Percentiles rank a stretch among this genome's conserved stretches.
Evolutionary conservation across 2,888 invertebrate species (phyloP).

Genomic region (Drosophila anomelani): DNA sequence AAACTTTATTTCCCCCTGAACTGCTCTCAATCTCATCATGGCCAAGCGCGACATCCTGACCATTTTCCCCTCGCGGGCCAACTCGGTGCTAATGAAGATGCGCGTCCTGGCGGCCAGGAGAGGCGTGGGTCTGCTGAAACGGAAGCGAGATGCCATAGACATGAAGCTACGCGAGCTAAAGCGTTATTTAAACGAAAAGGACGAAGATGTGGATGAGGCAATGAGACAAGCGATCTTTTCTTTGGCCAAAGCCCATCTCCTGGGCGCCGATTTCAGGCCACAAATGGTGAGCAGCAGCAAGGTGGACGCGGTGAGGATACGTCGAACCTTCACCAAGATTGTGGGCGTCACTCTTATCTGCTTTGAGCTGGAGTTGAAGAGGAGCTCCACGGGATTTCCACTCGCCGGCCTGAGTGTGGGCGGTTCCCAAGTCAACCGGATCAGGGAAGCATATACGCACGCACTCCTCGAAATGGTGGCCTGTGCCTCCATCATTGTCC

Average conservation of each 20-base stretch:
- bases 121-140: conserved; percentile 73
- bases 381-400: conserved; percentile 40
- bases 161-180: conserved; percentile 70
- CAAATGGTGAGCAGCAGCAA: conserved; percentile 52
- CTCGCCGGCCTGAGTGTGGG: conserved; percentile 76
- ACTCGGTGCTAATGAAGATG: conserved; percentile 71
- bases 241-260: conserved; percentile 75
- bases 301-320: conserved; percentile 54
- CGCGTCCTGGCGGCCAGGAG: conserved; percentile 68
- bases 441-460: conserved; percentile 62
- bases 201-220: conserved; percentile 33
- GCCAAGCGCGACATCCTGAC: conserved; percentile 56
- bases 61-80: conserved; percentile 79
- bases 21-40: conserved; percentile 39
- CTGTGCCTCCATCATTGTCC: conserved; percentile 69
- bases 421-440: conserved; percentile 70
- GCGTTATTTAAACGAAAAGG: conserved; percentile 32
- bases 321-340: conserved; percentile 56
- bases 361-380: conserved; percentile 56
- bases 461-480: conserved; percentile 59
- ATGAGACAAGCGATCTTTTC: conserved; percentile 75
- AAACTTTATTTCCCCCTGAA: neutral
- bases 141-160: conserved; percentile 81
- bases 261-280: conserved; percentile 74
- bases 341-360: conserved; percentile 71